Evolutionary conservation across 2,888 invertebrate species (phyloP).

Genomic region (Eristalis intricaria): DNA sequence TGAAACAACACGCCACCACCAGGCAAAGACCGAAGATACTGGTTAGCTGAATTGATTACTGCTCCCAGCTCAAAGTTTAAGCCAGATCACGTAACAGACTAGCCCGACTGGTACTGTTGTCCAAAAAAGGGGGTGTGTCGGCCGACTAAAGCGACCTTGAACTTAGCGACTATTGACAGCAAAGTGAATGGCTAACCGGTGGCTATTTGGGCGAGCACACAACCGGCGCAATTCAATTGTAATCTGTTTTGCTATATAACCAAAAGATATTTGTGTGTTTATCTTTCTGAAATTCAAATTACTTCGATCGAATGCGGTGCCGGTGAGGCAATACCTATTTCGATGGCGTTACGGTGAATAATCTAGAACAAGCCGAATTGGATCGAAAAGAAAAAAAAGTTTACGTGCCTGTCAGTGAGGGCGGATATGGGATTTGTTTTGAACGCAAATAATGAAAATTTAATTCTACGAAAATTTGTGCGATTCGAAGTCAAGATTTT

Average conservation of each 20-base stretch:
- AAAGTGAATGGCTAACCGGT: neutral
- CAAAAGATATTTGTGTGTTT: neutral
- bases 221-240: neutral
- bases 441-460: neutral
- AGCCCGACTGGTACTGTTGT: neutral
- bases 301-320: neutral
- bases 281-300: neutral
- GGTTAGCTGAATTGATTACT: conserved; percentile 20
- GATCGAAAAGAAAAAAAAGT: neutral
- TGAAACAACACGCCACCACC: neutral
- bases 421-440: neutral
- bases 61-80: neutral
- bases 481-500: neutral
- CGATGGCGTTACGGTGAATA: neutral
- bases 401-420: neutral
- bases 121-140: conserved; percentile 47
- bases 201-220: neutral
- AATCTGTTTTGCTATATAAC: neutral
- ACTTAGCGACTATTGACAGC: conserved; percentile 8
- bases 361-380: neutral
- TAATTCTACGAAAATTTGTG: neutral
- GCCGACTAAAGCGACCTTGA: conserved; percentile 11
- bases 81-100: neutral
- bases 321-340: neutral
- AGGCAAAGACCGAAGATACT: neutral